These are phyloP conservation scores for Heterodera filipjevi DNA, from an alignment of 2,888 invertebrate genomes.

Conservation along the genomic window DNA sequence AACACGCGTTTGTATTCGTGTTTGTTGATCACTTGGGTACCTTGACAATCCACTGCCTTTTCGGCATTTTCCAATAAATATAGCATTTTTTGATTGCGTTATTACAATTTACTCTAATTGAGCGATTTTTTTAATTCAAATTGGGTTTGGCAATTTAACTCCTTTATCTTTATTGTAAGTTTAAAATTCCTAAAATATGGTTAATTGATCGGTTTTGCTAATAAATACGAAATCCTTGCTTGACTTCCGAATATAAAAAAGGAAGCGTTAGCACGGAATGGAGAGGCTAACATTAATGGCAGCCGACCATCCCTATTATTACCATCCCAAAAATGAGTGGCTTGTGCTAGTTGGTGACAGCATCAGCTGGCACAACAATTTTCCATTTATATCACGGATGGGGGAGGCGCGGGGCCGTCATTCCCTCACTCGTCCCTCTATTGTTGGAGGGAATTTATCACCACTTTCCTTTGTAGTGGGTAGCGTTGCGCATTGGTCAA, in stretches of 20 bases:
- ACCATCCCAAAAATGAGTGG: background rate
- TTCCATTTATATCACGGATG: background rate
- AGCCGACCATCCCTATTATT: background rate
- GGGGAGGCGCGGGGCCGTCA: background rate
- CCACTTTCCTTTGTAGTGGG: no score
- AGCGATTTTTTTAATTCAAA: background rate
- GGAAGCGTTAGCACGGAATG: background rate
- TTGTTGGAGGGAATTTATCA: background rate
- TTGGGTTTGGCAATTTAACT: no score
- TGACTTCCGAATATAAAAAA: no score
- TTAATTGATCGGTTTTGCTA: no score
- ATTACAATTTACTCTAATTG: no score
- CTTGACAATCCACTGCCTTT: slow-evolving; percentile 58
- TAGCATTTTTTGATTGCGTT: background rate
- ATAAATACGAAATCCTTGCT: no score
- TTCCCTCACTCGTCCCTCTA: background rate
- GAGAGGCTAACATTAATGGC: no score
- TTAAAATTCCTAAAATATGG: no score
- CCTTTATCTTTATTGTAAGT: no score
- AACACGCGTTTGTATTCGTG: slow-evolving; percentile 54
- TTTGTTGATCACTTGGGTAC: slow-evolving; percentile 58
- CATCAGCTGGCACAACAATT: background rate
- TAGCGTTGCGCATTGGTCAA: background rate
- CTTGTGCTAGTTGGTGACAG: background rate
- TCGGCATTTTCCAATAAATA: slow-evolving; percentile 38